A percentile compares a stretch with the other conserved stretches of the same genome.
These are phyloP conservation scores for Trypoxylus dichotomus DNA, from an alignment of 1,140 invertebrate genomes.

Conservation along the genomic window DNA sequence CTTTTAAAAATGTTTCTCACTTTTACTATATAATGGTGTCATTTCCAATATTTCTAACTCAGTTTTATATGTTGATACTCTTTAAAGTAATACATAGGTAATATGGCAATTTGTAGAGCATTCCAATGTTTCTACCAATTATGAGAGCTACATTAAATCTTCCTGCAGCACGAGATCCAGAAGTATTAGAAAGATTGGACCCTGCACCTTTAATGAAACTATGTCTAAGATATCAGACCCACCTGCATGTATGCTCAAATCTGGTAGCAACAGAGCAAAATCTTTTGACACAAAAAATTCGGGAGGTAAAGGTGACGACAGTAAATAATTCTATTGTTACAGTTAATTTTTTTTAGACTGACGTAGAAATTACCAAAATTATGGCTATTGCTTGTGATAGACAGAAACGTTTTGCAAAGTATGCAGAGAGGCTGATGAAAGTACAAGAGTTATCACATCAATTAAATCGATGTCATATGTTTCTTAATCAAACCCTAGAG, in stretches of 20 bases:
- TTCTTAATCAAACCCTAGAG: slow-evolving; percentile 83
- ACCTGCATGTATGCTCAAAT: slow-evolving; percentile 71
- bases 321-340: slow-evolving; percentile 37
- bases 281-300: slow-evolving; percentile 67
- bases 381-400: slow-evolving; percentile 69
- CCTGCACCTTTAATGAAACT: slow-evolving; percentile 64
- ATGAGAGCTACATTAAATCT: slow-evolving; percentile 86
- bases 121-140: slow-evolving; percentile 91
- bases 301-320: slow-evolving; percentile 63
- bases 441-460: slow-evolving; percentile 77
- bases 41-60: no score
- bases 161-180: slow-evolving; percentile 82
- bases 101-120: slow-evolving; percentile 59
- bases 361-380: slow-evolving; percentile 71
- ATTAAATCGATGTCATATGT: slow-evolving; percentile 77
- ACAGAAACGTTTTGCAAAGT: slow-evolving; percentile 80
- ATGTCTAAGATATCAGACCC: slow-evolving; percentile 74
- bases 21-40: no score
- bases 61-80: no score
- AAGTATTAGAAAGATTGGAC: slow-evolving; percentile 80
- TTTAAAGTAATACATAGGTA: background rate
- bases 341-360: slow-evolving; percentile 58
- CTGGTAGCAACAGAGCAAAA: slow-evolving; percentile 74
- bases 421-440: slow-evolving; percentile 81
- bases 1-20: no score